Conservation (phyloP, 2,113 vertebrate genomes). For the Mormyrus lacerda region DNA sequence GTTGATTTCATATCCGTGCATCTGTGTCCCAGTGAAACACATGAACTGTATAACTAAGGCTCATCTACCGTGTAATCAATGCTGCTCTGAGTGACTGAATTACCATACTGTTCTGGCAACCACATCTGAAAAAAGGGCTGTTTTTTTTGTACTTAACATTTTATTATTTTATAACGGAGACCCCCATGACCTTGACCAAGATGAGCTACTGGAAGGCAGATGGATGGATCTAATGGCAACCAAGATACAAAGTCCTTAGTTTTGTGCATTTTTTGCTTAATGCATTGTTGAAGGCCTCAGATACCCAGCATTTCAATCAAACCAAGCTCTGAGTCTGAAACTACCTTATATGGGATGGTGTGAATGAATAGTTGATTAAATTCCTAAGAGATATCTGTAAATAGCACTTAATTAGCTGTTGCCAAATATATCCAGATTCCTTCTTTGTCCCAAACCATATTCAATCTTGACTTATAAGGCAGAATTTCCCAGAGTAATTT, state of each 20-base stretch:
- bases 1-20: neutral
- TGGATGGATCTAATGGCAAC: neutral
- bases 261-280: neutral
- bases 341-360: neutral
- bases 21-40: neutral
- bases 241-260: neutral
- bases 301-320: neutral
- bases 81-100: neutral
- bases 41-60: neutral
- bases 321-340: neutral
- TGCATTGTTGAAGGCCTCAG: neutral
- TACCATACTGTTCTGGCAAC: neutral
- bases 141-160: neutral
- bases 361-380: neutral
- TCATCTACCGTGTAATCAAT: neutral
- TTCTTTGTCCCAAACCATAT: conserved; percentile 1
- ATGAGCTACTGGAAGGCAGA: neutral
- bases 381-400: conserved; percentile 21
- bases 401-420: conserved; percentile 28
- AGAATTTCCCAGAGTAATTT: neutral
- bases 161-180: neutral
- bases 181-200: neutral
- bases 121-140: neutral
- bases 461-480: neutral
- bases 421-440: conserved; percentile 13